phyloP scores from a whole-genome alignment of 2,797 vertebrate species.

The Alcedo quadribrachys region DNA sequence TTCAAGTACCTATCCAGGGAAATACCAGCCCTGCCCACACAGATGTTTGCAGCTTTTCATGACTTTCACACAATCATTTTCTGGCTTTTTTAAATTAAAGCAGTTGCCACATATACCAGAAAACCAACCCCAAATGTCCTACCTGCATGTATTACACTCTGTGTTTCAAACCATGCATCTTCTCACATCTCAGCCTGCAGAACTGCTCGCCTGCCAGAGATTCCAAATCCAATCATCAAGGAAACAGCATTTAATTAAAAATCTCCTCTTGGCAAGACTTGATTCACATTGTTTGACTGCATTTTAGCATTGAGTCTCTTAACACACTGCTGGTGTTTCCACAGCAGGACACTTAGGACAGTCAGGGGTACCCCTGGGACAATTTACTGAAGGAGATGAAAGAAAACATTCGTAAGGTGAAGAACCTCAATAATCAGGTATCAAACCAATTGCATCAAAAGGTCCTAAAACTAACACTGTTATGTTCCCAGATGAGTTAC shows the following conservation, averaged over 20 bases:
- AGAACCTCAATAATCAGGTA: neutral
- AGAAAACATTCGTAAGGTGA: neutral
- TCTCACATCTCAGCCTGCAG: neutral
- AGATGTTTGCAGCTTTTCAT: neutral
- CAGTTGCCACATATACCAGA: neutral
- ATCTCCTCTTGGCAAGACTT: neutral
- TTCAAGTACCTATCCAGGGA: neutral
- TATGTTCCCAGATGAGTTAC: neutral
- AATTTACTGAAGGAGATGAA: neutral
- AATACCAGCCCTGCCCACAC: neutral
- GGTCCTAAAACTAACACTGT: neutral
- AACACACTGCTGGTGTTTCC: accelerated
- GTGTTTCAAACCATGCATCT: too few species aligned
- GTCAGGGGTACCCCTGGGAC: neutral
- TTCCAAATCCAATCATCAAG: neutral
- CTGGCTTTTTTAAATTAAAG: neutral
- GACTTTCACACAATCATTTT: neutral
- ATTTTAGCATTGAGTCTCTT: neutral
- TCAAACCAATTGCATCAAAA: neutral
- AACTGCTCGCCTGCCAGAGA: neutral
- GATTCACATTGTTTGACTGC: neutral
- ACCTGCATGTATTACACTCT: accelerated
- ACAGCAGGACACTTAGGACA: neutral
- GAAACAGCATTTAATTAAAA: neutral
- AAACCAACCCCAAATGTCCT: neutral